A percentile compares a stretch with the other conserved stretches of the same genome.
phyloP scores from a whole-genome alignment of 2,888 invertebrate genomes.

The Eupithecia centaureata region DNA sequence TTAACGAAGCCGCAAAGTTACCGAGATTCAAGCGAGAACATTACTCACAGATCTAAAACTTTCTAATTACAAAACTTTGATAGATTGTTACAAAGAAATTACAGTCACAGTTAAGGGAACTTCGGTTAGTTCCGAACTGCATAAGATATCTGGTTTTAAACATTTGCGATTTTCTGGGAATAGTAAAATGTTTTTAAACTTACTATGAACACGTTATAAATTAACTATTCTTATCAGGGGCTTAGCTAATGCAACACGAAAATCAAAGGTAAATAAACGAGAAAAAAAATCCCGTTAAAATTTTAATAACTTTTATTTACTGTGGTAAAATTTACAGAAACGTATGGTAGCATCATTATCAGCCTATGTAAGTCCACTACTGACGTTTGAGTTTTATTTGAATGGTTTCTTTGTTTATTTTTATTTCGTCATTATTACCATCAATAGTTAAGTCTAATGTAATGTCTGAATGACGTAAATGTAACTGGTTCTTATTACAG shows the following conservation, averaged over 20 bases:
- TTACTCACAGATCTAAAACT: conserved; percentile 40
- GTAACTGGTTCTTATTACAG: no score
- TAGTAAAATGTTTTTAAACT: neutral
- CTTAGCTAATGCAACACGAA: neutral
- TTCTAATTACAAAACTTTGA: conserved; percentile 41
- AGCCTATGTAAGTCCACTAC: no score
- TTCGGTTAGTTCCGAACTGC: conserved; percentile 13
- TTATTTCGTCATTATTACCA: no score
- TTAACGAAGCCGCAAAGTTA: conserved; percentile 31
- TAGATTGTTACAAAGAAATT: conserved; percentile 35
- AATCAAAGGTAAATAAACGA: neutral
- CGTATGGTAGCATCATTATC: neutral
- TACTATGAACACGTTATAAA: neutral
- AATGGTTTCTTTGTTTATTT: no score
- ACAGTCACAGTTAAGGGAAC: conserved; percentile 14
- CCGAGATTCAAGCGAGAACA: conserved; percentile 33
- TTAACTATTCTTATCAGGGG: neutral
- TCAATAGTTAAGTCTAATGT: no score
- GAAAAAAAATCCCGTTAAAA: neutral
- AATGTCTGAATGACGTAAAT: no score
- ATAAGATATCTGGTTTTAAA: neutral
- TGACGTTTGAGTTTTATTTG: no score
- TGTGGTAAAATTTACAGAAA: neutral
- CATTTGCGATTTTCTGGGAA: neutral
- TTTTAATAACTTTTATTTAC: neutral